Evolutionary conservation across 2,888 invertebrate genomes (phyloP).

Genomic region (Byasa hedistus): DNA sequence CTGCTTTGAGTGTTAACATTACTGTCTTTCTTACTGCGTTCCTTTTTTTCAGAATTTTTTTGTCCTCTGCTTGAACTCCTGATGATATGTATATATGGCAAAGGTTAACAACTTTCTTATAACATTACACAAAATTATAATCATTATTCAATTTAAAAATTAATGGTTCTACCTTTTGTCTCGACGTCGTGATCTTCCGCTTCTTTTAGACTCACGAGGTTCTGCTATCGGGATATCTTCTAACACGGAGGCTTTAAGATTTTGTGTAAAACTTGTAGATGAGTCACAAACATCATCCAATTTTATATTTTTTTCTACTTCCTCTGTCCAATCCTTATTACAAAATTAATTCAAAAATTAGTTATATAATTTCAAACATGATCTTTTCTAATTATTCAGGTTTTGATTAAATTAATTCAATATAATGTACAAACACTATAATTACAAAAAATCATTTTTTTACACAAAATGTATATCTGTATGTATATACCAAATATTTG

Average conservation of each 20-base stretch:
- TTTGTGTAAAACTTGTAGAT: slow-evolving; percentile 62
- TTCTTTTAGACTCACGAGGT: slow-evolving; percentile 58
- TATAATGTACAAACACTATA: too few relatives aligned
- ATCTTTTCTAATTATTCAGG: background rate
- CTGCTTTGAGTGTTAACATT: slow-evolving; percentile 63
- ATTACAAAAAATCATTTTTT: too few relatives aligned
- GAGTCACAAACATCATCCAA: slow-evolving; percentile 66
- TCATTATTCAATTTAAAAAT: slow-evolving; percentile 2
- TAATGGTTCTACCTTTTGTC: slow-evolving; percentile 54
- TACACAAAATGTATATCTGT: too few relatives aligned
- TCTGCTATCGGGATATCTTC: slow-evolving; percentile 60
- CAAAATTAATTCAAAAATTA: background rate
- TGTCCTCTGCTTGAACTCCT: slow-evolving; percentile 74
- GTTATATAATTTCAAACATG: background rate
- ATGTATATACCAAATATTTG: too few relatives aligned
- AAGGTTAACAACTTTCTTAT: background rate
- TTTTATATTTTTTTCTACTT: slow-evolving; percentile 74
- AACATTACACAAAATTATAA: slow-evolving; percentile 4
- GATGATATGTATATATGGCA: slow-evolving; percentile 16
- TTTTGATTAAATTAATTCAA: background rate
- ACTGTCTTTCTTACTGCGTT: slow-evolving; percentile 65
- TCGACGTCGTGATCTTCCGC: slow-evolving; percentile 60
- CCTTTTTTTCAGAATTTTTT: slow-evolving; percentile 63
- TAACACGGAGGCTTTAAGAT: slow-evolving; percentile 47
- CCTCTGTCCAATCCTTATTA: slow-evolving; percentile 73